Percentiles rank a stretch among this genome's conserved stretches.
Evolutionary conservation across 1,140 invertebrate genomes (phyloP).

Genomic region (Babylonia areolata): DNA sequence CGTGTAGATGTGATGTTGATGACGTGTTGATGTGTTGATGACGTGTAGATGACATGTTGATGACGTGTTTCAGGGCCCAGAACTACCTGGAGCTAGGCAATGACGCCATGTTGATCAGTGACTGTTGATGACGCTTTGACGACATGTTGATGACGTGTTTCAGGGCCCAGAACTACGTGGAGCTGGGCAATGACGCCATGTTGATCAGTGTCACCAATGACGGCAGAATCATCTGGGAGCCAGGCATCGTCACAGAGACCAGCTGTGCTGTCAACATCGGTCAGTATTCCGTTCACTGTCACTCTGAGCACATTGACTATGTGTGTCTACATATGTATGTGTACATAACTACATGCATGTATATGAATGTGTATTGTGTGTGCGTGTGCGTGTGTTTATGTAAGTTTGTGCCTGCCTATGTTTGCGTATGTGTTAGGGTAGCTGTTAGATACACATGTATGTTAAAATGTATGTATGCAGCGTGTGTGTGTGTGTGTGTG

Average conservation of each 20-base stretch:
- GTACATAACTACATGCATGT: no score
- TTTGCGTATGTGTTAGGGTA: no score
- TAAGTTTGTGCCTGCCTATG: no score
- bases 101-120: constrained; percentile 62
- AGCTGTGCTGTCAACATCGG: constrained; percentile 65
- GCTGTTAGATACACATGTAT: no score
- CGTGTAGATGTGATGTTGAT: background rate
- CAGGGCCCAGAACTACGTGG: constrained; percentile 67
- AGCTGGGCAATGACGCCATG: constrained; percentile 68
- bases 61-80: constrained; percentile 54
- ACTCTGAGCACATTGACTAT: no score
- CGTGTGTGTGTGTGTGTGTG: no score
- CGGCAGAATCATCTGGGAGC: constrained; percentile 66
- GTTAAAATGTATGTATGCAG: no score
- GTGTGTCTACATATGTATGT: no score
- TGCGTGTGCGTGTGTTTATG: no score
- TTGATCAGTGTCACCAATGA: constrained; percentile 58
- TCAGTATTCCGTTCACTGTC: no score
- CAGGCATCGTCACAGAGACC: constrained; percentile 65
- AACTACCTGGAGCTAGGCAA: constrained; percentile 66
- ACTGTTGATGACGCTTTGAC: background rate
- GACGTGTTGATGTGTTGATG: background rate
- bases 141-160: constrained; percentile 2
- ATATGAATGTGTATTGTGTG: no score
- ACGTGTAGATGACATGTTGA: background rate